Base-by-base conservation (phyloP, 2,888 invertebrate species). In the Sipha maydis region DNA sequence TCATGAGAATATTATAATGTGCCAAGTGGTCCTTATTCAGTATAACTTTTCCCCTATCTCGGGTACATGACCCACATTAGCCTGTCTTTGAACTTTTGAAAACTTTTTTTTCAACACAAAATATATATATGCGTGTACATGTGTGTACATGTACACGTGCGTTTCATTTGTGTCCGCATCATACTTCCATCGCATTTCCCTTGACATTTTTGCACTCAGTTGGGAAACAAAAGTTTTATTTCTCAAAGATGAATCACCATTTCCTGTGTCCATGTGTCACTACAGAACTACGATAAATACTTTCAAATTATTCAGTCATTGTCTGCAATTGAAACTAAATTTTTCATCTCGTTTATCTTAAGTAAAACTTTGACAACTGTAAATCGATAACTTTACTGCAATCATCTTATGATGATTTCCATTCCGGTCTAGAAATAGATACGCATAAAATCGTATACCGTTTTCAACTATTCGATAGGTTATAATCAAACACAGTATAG, bases 51-150 rank as follows among this genome's bases (percentile, higher is more conserved):
- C 85, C 83, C 69, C 77, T 69, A 85, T 78, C 85, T 19, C 21
- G 28, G 56, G 48, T 41, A 69, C 48, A 54, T 78, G 85, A 85
- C 85, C 85, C 85, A 85, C 69, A 85, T 85, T 85, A 78, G 67
- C 69, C 69, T 25, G 77, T 78, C 77, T 85, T 85, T 77, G 85
- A 85, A 78, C 48, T n/a, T 77, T 69, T 69, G 31, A 34, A 78
- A 85, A 85, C 34, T 38, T 75, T 75, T 69, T 48, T 67, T 38
- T 69, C 48, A 48, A 48, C 14, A 14, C 48, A 1, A 41, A 41
- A 41, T 41, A 41, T 41, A 41, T 41, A 41, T 41, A 41, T 61
- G 25, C 25, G 21, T 61, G 61, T 3, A 14, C 1, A 25, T 25
- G 9, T 25, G 7, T 61, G 25, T 25, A 7, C 25, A 4, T 21